A percentile compares a stretch with the other conserved stretches of the same genome.
Conservation (phyloP, 2,888 invertebrate species). For the Branchinecta sandiegonensis region DNA sequence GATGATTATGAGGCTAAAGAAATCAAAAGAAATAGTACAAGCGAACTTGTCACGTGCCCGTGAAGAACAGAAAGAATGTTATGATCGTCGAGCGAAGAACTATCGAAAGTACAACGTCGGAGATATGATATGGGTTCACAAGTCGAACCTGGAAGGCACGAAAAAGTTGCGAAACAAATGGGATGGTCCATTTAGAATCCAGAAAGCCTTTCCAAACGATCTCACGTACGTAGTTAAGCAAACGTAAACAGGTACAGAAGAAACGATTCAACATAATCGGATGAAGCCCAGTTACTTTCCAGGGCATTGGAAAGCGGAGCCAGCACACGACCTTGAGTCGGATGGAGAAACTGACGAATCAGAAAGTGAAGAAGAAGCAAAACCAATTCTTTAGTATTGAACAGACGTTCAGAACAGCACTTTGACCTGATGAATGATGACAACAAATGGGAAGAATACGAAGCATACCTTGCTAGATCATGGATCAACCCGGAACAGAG, state of each 20-base stretch:
- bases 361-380: no score
- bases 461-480: no score
- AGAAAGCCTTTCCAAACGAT: background rate
- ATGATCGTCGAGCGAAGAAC: background rate
- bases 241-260: background rate
- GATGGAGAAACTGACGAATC: no score
- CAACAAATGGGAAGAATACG: no score
- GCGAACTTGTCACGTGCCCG: constrained; percentile 5
- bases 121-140: background rate
- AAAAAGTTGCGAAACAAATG: background rate
- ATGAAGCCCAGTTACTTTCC: constrained; percentile 4
- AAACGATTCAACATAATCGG: constrained; percentile 1
- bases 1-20: constrained; percentile 1
- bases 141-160: background rate
- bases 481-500: background rate
- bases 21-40: background rate
- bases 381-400: no score
- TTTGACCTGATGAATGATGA: no score
- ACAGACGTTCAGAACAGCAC: background rate
- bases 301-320: background rate
- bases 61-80: constrained; percentile 1
- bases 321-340: background rate
- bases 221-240: background rate
- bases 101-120: background rate
- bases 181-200: background rate